Evolutionary conservation across 2,888 invertebrate genomes (phyloP).

Genomic region (Stenolophus ochropezus): DNA sequence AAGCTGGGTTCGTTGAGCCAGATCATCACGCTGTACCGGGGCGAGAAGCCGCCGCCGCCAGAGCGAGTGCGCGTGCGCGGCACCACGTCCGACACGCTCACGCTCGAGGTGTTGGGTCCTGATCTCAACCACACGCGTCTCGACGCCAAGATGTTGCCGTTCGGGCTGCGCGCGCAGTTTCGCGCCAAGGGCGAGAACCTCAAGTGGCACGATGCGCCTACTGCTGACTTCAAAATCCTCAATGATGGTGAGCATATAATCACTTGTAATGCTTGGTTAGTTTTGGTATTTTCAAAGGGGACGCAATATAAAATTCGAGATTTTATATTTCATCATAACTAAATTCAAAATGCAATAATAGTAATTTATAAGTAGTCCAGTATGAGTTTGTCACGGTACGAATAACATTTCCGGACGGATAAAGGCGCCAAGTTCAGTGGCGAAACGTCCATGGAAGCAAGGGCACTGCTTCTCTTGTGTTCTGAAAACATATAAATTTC

Average conservation of each 20-base stretch:
- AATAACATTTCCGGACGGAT: too few relatives aligned
- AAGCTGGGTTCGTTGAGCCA: slow-evolving; percentile 72
- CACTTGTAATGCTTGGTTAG: too few relatives aligned
- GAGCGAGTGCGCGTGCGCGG: slow-evolving; percentile 69
- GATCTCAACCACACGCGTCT: slow-evolving; percentile 67
- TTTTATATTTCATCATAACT: background rate
- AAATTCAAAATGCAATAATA: too few relatives aligned
- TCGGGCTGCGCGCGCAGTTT: slow-evolving; percentile 38
- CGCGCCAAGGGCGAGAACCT: slow-evolving; percentile 10
- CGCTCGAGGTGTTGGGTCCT: slow-evolving; percentile 71
- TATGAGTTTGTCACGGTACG: too few relatives aligned
- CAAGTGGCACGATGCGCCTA: slow-evolving; percentile 40
- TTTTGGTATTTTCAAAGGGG: too few relatives aligned
- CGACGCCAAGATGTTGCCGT: slow-evolving; percentile 68
- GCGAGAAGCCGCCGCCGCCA: slow-evolving; percentile 70
- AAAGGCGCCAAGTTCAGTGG: too few relatives aligned
- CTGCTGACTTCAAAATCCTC: slow-evolving; percentile 11
- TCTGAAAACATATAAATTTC: too few relatives aligned
- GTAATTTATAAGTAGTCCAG: too few relatives aligned
- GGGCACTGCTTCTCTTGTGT: too few relatives aligned
- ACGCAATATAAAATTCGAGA: too few relatives aligned
- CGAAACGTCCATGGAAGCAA: too few relatives aligned
- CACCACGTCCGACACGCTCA: slow-evolving; percentile 72
- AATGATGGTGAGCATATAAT: slow-evolving; percentile 8
- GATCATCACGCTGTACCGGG: slow-evolving; percentile 71